Evolutionary conservation across 2,113 vertebrate genomes (phyloP).

Genomic region (Zootoca vivipara): DNA sequence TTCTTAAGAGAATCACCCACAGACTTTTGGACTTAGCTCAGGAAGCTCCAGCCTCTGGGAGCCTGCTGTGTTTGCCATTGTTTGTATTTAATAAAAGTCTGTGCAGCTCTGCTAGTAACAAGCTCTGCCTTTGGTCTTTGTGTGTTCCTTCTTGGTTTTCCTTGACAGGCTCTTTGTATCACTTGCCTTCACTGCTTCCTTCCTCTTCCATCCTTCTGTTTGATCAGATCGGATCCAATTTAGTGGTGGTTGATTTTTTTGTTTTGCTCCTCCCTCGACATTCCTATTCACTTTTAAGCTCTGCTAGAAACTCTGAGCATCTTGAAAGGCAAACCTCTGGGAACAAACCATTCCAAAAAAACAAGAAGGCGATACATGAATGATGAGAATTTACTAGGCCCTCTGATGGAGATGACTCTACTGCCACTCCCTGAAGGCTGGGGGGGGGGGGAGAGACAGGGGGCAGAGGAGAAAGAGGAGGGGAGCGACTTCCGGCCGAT

Average conservation of each 20-base stretch:
- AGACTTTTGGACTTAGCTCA: constrained; percentile 62
- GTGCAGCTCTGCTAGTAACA: constrained; percentile 67
- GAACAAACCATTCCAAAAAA: neutral
- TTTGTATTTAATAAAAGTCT: constrained; percentile 78
- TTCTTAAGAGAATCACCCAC: constrained; percentile 44
- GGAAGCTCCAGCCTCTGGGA: constrained; percentile 64
- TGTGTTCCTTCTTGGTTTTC: constrained; percentile 42
- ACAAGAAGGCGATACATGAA: neutral
- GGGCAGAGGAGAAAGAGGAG: no score
- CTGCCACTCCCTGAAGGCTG: neutral
- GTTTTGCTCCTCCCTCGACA: neutral
- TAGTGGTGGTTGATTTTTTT: neutral
- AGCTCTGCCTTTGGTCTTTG: constrained; percentile 58
- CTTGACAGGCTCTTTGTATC: neutral
- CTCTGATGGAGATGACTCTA: neutral
- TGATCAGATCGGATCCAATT: neutral
- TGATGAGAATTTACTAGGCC: neutral
- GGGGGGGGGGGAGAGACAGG: no score
- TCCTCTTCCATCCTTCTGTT: constrained; percentile 13
- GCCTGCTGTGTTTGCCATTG: constrained; percentile 65
- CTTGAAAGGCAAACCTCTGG: neutral
- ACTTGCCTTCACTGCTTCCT: constrained; percentile 15
- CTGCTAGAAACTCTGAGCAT: neutral
- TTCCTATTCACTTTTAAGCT: neutral
- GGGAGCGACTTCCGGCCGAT: no score